Evolutionary conservation across 2,888 invertebrate species (phyloP).

Genomic region (Schizaphis graminum): DNA sequence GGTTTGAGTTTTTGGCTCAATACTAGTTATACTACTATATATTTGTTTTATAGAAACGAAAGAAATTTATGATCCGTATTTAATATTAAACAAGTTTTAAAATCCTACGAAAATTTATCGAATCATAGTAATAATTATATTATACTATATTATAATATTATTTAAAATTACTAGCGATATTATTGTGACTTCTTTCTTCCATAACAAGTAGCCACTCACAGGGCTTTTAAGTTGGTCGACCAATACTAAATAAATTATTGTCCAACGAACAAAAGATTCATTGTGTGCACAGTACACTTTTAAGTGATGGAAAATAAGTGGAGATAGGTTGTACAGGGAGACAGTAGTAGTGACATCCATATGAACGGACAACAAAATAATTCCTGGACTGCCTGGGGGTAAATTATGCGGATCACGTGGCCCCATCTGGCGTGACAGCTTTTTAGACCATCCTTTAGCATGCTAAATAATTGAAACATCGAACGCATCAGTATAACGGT

Average conservation of each 20-base stretch:
- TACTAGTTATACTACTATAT: no score
- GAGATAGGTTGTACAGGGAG: background rate
- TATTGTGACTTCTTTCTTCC: background rate
- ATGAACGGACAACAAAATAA: slow-evolving; percentile 51
- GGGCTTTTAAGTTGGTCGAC: background rate
- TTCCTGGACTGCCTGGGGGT: slow-evolving; percentile 14
- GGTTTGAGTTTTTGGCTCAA: background rate
- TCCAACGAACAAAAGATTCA: background rate
- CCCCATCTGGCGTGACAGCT: slow-evolving; percentile 62
- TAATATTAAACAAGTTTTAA: background rate
- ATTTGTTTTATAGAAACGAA: background rate
- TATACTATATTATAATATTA: background rate
- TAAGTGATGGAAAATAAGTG: background rate
- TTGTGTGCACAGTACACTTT: background rate
- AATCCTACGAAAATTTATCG: background rate
- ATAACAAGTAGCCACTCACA: background rate
- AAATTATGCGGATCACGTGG: slow-evolving; percentile 62
- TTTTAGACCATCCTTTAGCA: slow-evolving; percentile 60
- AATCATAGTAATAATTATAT: background rate
- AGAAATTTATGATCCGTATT: background rate
- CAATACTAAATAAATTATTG: slow-evolving; percentile 43
- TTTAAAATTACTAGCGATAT: background rate
- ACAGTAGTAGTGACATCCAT: background rate
- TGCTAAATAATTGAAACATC: slow-evolving; percentile 64
- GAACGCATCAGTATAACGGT: slow-evolving; percentile 56